Evolutionary conservation across 2,888 invertebrate genomes (phyloP).

Genomic region (Spodoptera littoralis): DNA sequence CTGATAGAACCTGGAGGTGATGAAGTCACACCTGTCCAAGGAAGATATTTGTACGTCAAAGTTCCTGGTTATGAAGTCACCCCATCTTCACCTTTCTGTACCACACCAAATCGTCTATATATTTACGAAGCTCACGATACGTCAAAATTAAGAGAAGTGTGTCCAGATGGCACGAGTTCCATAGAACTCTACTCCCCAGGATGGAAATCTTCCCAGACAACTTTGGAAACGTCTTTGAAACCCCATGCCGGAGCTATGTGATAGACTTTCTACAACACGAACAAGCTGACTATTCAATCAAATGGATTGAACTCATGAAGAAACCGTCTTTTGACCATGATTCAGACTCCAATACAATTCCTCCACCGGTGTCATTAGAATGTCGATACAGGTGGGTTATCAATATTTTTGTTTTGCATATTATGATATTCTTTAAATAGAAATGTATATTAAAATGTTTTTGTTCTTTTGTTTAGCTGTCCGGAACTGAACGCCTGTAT

Average conservation of each 20-base stretch:
- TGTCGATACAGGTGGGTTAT: constrained; percentile 91
- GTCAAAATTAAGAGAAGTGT: constrained; percentile 90
- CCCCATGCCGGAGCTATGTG: constrained; percentile 92
- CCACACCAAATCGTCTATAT: constrained; percentile 91
- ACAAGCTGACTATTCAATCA: constrained; percentile 92
- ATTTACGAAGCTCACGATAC: constrained; percentile 92
- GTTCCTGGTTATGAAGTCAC: constrained; percentile 90
- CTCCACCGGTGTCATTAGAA: constrained; percentile 87
- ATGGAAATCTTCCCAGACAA: constrained; percentile 88
- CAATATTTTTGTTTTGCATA: too few relatives aligned
- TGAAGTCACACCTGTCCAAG: constrained; percentile 88
- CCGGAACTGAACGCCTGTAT: constrained; percentile 95
- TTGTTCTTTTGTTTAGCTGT: constrained; percentile 87
- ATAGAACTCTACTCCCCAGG: constrained; percentile 93
- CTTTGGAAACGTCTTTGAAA: constrained; percentile 82
- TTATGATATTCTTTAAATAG: not conserved
- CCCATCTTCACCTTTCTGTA: constrained; percentile 87
- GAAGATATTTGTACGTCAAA: constrained; percentile 92
- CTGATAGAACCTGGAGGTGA: constrained; percentile 93
- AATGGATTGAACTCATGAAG: constrained; percentile 94
- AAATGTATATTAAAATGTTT: not conserved
- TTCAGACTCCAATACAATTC: constrained; percentile 84
- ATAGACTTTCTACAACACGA: constrained; percentile 93
- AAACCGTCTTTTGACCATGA: constrained; percentile 87
- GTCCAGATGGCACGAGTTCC: constrained; percentile 88